phyloP scores from a whole-genome alignment of 2,797 vertebrate species.

The Xerus rutilus region DNA sequence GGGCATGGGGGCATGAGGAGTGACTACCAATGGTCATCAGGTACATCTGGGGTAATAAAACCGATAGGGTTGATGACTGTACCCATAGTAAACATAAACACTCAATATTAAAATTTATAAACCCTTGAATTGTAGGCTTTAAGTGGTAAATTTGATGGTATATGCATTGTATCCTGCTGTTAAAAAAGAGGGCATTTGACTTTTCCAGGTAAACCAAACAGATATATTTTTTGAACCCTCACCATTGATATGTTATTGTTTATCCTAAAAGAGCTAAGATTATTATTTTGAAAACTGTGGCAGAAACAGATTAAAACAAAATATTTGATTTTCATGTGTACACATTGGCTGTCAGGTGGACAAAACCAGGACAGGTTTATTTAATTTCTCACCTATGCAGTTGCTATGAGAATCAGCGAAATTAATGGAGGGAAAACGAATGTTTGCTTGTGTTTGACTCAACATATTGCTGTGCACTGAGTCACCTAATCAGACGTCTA shows the following conservation, averaged over 20 bases:
- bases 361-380: not conserved
- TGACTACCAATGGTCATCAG: fast-evolving
- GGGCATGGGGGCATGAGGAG: fast-evolving
- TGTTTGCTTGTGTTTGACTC: constrained; percentile 5
- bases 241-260: not conserved
- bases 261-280: not conserved
- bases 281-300: not conserved
- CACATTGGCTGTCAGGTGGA: not conserved
- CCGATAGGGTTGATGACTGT: not conserved
- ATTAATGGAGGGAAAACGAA: not conserved
- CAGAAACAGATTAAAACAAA: constrained; percentile 31
- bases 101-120: not conserved
- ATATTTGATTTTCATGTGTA: constrained; percentile 6
- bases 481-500: constrained; percentile 10
- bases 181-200: not conserved
- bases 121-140: not conserved
- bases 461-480: not conserved
- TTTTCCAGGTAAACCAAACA: not conserved
- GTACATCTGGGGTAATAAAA: not conserved
- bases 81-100: not conserved
- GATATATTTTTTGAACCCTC: not conserved
- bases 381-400: not conserved
- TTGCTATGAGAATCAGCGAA: not conserved
- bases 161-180: not conserved
- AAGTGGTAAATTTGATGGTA: not conserved